Base-by-base conservation (phyloP, 2,888 invertebrate genomes). In the Eubasilissa splendida region DNA sequence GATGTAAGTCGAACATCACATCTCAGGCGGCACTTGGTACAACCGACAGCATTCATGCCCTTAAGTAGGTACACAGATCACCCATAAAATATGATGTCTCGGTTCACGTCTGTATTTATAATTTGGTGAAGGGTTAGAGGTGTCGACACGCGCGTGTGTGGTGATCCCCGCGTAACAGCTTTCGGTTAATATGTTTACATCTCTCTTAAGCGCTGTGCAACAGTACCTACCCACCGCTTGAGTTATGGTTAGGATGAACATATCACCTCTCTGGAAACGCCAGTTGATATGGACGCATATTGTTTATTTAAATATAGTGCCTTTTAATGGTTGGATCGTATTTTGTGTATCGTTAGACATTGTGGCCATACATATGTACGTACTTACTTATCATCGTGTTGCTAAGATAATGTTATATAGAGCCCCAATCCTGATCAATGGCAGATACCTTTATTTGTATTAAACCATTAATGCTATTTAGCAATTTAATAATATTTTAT, bases 71-170 rank as follows among this genome's bases (percentile, higher is more conserved):
- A 60, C 60, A n/a, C 60, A 22, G 14, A 65, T 31, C 71, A 11
- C 31, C 42, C 77, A 65, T 82, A 76, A 82, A 80, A 82, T 82
- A 82, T 82, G 63, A 82, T 74, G 82, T 77, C 73, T 66, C 53
- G 50, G 75, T 58, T 74, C 80, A 80, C 82, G 77, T 80, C 58
- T 82, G 79, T 80, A 76, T 80, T 80, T 77, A 79, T 80, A 77
- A 82, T 82, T 75, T 63, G 76, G 76, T 65, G 71, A 63, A 77
- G 80, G 82, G 80, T 82, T 80, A 82, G 74, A 82, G 82, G 82
- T 80, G 82, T 58, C 80, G 82, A 82, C 77, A 75, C 76, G 60
- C 60, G 82, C 68, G 80, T 75, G 80, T 77, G 80, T 74, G 80
- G 71, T 73, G 71, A 73, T 73, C 71, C 56, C 71, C 12, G 70